Evolutionary conservation across 2,113 vertebrate species (phyloP), one percentile per base, ranked within the genome.

Genomic region (Phrynocephalus versicolor): DNA sequence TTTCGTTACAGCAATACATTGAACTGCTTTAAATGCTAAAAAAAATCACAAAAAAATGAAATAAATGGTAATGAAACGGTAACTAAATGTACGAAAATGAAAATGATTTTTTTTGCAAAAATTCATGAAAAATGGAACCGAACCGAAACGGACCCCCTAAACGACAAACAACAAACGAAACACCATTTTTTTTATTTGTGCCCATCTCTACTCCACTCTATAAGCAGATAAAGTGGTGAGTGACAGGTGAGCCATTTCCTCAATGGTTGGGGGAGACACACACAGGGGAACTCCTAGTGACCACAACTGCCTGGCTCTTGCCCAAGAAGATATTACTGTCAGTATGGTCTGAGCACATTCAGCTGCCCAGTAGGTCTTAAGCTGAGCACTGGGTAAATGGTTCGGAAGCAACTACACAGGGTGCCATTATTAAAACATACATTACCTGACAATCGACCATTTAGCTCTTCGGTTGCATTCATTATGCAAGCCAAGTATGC

Each of bases 401-500:
- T 90, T 72, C 74, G 72, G 71, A 10, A 23, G 27, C 27, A 93
- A 85, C 75, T 60, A 88, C 67, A 58, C 64, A 51, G 67, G 84
- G 82, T 6, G 67, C 33, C 60, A 72, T 75, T 80, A 88, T 87
- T 83, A 83, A 85, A 88, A 88, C 80, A 77, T 88, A 23, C 62
- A 80, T 94, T 95, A 97, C 97, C 97, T 95, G 92, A 84, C 81
- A 94, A 84, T 75, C 93, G 89, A 7, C 64, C 89, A 3, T 91
- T 92, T 87, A 95, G 89, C 82, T 3, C 72, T 84, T 90, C 87
- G 15, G 60, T 92, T 25, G 92, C 23, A 30, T 96, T 96, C 91
- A 94, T 95, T 91, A 96, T 87, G 88, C 97, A 97, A 45, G 67
- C 88, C 93, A 97, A 85, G 88, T 95, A 95, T 55, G 95, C 92